Evolutionary conservation across 1,140 invertebrate genomes (phyloP).

Genomic region (Alviniconcha marisindica): DNA sequence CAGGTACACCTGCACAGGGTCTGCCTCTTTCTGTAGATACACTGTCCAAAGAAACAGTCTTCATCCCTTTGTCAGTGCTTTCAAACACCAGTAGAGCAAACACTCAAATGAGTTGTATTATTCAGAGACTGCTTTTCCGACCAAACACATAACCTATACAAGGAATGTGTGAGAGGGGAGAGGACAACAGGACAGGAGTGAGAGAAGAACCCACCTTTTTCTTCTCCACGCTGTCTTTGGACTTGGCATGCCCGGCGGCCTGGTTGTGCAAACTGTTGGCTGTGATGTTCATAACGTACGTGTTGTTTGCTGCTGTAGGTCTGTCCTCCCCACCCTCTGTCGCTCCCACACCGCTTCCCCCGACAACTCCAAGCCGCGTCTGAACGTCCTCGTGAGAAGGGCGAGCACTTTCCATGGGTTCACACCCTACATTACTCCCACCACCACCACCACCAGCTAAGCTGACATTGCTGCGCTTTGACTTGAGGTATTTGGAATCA

Average conservation of each 20-base stretch:
- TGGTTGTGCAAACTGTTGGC: conserved; percentile 31
- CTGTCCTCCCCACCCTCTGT: conserved; percentile 44
- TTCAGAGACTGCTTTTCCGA: no score
- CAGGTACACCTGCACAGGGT: no score
- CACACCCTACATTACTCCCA: background rate
- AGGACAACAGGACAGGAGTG: background rate
- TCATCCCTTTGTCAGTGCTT: no score
- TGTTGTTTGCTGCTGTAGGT: conserved; percentile 35
- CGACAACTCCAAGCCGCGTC: background rate
- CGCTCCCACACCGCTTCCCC: background rate
- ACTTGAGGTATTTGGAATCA: conserved; percentile 48
- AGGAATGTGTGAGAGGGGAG: no score
- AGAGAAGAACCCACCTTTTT: conserved; percentile 57
- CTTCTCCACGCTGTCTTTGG: conserved; percentile 52
- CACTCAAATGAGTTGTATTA: no score
- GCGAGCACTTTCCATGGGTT: background rate
- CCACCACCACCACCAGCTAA: conserved; percentile 12
- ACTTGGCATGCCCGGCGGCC: conserved; percentile 21
- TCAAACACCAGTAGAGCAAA: no score
- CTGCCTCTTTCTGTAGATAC: no score
- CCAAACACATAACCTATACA: no score
- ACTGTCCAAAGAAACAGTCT: no score
- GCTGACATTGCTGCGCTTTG: conserved; percentile 8
- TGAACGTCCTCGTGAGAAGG: background rate
- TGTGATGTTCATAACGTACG: conserved; percentile 35